phyloP scores from a whole-genome alignment of 2,797 vertebrate species.

The Helarctos malayanus region DNA sequence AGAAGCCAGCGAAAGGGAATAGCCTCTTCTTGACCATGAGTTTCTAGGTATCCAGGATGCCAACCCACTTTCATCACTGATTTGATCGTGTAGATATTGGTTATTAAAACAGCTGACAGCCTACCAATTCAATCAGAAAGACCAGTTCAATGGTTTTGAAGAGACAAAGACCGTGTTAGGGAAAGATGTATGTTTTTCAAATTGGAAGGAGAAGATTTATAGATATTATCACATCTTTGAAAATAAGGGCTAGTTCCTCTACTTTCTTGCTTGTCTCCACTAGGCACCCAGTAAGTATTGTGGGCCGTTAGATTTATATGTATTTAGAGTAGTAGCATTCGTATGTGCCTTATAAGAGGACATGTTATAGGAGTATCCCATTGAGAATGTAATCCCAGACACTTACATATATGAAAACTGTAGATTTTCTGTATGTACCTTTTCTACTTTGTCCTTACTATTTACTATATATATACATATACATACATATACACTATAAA shows the following conservation, averaged over 20 bases:
- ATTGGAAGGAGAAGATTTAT: background rate
- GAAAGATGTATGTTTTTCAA: slow-evolving; percentile 47
- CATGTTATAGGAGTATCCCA: background rate
- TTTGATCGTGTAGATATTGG: slow-evolving; percentile 51
- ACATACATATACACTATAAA: background rate
- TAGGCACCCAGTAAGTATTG: background rate
- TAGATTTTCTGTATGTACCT: background rate
- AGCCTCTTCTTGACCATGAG: background rate
- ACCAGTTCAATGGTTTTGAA: slow-evolving; percentile 6
- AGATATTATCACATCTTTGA: background rate
- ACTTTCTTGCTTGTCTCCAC: slow-evolving; percentile 22
- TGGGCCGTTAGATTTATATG: background rate
- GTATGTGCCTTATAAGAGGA: background rate
- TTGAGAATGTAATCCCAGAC: background rate
- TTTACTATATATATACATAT: slow-evolving; percentile 14
- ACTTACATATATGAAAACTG: background rate
- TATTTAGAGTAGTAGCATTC: background rate
- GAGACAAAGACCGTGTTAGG: background rate
- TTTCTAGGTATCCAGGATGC: slow-evolving; percentile 54
- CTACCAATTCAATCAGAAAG: slow-evolving; percentile 55
- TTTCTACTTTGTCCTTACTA: background rate
- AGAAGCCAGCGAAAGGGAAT: background rate
- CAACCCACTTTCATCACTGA: slow-evolving; percentile 15
- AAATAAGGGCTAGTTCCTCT: background rate
- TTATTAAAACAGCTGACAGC: slow-evolving; percentile 64